Conservation (phyloP, 2,888 invertebrate genomes). For the Cylloceria caligata region DNA sequence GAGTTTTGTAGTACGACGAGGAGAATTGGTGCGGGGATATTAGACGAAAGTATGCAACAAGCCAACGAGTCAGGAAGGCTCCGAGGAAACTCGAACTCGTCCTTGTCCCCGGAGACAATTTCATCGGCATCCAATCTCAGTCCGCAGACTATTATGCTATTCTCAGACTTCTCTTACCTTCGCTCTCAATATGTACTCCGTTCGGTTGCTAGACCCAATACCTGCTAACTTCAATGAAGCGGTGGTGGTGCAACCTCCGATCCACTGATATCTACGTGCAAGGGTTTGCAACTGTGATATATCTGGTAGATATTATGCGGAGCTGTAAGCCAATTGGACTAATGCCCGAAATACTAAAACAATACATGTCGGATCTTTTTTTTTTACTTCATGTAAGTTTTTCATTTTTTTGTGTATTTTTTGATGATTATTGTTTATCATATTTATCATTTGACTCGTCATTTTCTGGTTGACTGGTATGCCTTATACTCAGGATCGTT, state of each 20-base stretch:
- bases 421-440: no score
- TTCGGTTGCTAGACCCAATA: background rate
- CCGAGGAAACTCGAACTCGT: conserved; percentile 39
- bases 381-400: no score
- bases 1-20: conserved; percentile 9
- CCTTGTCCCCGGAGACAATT: conserved; percentile 75
- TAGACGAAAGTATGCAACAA: conserved; percentile 78
- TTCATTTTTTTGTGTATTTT: no score
- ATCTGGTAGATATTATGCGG: no score
- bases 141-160: conserved; percentile 59
- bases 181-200: conserved; percentile 27
- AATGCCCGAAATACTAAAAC: background rate
- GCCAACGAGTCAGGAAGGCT: conserved; percentile 55
- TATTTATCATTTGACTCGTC: no score
- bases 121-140: conserved; percentile 79
- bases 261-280: background rate
- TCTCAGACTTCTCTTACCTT: conserved; percentile 35
- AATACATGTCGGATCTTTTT: background rate
- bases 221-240: background rate
- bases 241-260: conserved; percentile 5
- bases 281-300: no score
- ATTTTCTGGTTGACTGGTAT: no score
- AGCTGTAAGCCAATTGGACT: background rate
- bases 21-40: conserved; percentile 65
- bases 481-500: no score